These are phyloP conservation scores for Drosophila merina DNA, from an alignment of 2,888 invertebrate species.

Conservation along the genomic window DNA sequence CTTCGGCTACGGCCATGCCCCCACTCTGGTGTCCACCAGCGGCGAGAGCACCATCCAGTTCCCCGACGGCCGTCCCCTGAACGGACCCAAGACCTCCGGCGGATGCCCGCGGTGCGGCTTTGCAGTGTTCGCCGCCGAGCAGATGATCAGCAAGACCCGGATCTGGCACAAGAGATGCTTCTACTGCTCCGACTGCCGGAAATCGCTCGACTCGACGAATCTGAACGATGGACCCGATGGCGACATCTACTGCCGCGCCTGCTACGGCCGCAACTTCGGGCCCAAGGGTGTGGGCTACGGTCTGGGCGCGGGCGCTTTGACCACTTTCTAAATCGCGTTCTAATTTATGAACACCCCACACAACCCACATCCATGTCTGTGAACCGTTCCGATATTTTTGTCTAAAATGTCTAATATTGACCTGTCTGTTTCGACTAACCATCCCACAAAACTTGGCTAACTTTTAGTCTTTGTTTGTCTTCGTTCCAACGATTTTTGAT, in stretches of 20 bases:
- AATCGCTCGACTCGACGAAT: conserved; percentile 95
- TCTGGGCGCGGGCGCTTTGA: conserved; percentile 94
- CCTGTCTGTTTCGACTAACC: conserved; percentile 42
- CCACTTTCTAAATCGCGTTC: conserved; percentile 90
- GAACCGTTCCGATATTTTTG: conserved; percentile 59
- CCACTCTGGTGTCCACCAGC: conserved; percentile 91
- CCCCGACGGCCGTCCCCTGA: conserved; percentile 89
- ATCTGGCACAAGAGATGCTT: conserved; percentile 97
- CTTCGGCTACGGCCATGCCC: conserved; percentile 94
- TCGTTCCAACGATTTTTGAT: conserved; percentile 79
- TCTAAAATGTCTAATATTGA: conserved; percentile 49
- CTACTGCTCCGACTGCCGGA: conserved; percentile 94
- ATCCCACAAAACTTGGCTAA: conserved; percentile 64
- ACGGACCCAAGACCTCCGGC: conserved; percentile 89
- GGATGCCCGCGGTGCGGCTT: conserved; percentile 95
- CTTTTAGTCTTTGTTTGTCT: conserved; percentile 54
- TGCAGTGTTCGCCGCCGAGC: conserved; percentile 97
- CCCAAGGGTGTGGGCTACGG: conserved; percentile 96
- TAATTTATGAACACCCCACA: conserved; percentile 11
- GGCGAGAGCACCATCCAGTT: conserved; percentile 89
- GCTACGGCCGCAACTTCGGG: conserved; percentile 94
- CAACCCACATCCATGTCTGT: conserved; percentile 39
- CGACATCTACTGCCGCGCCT: conserved; percentile 96
- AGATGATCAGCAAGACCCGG: conserved; percentile 96
- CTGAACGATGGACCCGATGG: conserved; percentile 96